Evolutionary conservation across 1,140 invertebrate genomes (phyloP).

Genomic region (Meloidogyne floridensis): DNA sequence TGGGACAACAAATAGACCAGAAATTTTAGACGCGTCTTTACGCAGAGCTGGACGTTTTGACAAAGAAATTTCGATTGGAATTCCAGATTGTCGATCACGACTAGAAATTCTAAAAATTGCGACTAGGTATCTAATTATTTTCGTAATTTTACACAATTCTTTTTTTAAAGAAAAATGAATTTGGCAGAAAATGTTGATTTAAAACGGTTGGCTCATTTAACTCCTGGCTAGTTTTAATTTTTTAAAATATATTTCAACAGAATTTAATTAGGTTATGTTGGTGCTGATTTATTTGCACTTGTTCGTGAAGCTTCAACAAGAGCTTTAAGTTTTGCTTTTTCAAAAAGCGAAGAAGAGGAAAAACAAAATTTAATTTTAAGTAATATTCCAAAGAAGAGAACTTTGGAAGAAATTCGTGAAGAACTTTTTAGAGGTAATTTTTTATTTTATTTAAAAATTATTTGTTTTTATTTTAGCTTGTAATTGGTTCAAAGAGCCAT

Average conservation of each 20-base stretch:
- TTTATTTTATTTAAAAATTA: neutral
- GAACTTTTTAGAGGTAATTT: constrained; percentile 40
- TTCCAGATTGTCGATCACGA: constrained; percentile 82
- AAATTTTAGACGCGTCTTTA: constrained; percentile 87
- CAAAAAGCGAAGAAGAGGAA: neutral
- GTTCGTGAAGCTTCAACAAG: constrained; percentile 82
- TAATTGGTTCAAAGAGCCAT: constrained; percentile 46
- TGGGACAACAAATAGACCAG: constrained; percentile 90
- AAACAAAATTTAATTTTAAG: neutral
- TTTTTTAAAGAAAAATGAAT: constrained; percentile 70
- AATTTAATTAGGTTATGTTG: constrained; percentile 75
- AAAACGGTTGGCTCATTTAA: constrained; percentile 76
- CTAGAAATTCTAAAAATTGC: constrained; percentile 64
- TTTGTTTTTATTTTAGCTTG: constrained; percentile 39
- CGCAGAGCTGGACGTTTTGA: constrained; percentile 88
- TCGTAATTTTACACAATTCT: neutral
- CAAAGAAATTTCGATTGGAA: constrained; percentile 87
- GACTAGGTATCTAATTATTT: constrained; percentile 41
- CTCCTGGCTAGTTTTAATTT: constrained; percentile 75
- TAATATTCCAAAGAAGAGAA: constrained; percentile 20
- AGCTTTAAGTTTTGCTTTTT: constrained; percentile 72
- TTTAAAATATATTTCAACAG: neutral
- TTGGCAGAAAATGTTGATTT: constrained; percentile 70
- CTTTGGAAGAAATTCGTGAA: constrained; percentile 41
- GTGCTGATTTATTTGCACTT: constrained; percentile 85